phyloP scores from a whole-genome alignment of 2,888 invertebrate genomes.

The Ectropis crepuscularia region DNA sequence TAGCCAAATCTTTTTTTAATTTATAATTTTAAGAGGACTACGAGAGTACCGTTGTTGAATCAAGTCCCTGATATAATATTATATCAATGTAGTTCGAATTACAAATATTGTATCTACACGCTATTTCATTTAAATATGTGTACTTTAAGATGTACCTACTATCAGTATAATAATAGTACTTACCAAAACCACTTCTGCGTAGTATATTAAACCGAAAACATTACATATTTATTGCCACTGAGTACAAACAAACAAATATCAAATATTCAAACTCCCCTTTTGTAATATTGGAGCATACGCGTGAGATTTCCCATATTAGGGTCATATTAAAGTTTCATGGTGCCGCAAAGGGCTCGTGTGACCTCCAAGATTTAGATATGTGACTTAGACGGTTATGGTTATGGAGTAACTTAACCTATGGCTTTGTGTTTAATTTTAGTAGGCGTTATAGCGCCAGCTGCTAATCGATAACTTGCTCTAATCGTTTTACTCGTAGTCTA shows the following conservation, averaged over 20 bases:
- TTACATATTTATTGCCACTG: neutral
- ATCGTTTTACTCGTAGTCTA: too few species aligned
- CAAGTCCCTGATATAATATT: too few species aligned
- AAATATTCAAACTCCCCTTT: conserved; percentile 3
- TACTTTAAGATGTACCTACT: too few species aligned
- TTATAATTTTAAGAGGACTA: too few species aligned
- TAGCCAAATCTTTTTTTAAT: too few species aligned
- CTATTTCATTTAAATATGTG: too few species aligned
- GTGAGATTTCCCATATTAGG: conserved; percentile 31
- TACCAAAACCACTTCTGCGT: too few species aligned
- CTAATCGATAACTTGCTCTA: conserved; percentile 6
- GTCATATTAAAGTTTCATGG: conserved; percentile 37
- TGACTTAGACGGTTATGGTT: conserved; percentile 16
- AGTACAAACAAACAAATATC: conserved; percentile 1
- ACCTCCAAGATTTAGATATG: conserved; percentile 12
- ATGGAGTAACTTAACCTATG: conserved; percentile 15
- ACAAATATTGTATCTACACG: too few species aligned
- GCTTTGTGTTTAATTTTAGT: conserved; percentile 13
- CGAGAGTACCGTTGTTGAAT: too few species aligned
- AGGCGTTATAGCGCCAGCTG: neutral
- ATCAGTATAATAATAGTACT: too few species aligned
- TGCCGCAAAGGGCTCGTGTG: conserved; percentile 11
- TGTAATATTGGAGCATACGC: conserved; percentile 4
- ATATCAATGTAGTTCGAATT: too few species aligned
- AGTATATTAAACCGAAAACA: too few species aligned